These are phyloP conservation scores for Neria commutata DNA, from an alignment of 2,888 invertebrate species.

Conservation along the genomic window DNA sequence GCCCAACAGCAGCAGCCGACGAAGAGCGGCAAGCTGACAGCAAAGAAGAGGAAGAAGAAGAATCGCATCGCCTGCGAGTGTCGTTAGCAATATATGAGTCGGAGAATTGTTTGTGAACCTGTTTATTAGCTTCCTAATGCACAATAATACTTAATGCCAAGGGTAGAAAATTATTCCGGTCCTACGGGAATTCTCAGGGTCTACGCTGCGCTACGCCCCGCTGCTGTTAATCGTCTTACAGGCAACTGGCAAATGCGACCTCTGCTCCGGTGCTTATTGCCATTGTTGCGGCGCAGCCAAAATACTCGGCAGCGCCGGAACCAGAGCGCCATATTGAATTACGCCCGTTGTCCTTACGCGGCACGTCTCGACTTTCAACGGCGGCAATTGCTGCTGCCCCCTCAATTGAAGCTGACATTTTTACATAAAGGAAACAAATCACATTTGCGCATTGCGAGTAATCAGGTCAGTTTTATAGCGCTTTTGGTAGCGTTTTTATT, in stretches of 20 bases:
- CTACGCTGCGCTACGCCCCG: conserved; percentile 31
- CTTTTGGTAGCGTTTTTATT: conserved; percentile 27
- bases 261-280: conserved; percentile 36
- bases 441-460: conserved; percentile 51
- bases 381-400: background rate
- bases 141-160: conserved; percentile 55
- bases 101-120: conserved; percentile 50
- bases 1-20: conserved; percentile 28
- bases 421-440: conserved; percentile 51
- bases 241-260: conserved; percentile 53
- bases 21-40: conserved; percentile 24
- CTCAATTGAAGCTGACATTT: conserved; percentile 54
- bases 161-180: conserved; percentile 52
- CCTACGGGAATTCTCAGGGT: conserved; percentile 52
- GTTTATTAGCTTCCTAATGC: conserved; percentile 60
- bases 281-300: background rate
- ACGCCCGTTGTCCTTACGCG: too few relatives aligned
- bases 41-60: conserved; percentile 7
- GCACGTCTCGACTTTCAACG: conserved; percentile 55
- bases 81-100: conserved; percentile 31
- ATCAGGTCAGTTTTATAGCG: conserved; percentile 41
- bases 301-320: conserved; percentile 7
- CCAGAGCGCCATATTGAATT: conserved; percentile 43
- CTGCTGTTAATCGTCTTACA: too few relatives aligned
- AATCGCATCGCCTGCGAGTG: conserved; percentile 12